phyloP scores from a whole-genome alignment of 1,140 invertebrate species.

The Triops longicaudatus region DNA sequence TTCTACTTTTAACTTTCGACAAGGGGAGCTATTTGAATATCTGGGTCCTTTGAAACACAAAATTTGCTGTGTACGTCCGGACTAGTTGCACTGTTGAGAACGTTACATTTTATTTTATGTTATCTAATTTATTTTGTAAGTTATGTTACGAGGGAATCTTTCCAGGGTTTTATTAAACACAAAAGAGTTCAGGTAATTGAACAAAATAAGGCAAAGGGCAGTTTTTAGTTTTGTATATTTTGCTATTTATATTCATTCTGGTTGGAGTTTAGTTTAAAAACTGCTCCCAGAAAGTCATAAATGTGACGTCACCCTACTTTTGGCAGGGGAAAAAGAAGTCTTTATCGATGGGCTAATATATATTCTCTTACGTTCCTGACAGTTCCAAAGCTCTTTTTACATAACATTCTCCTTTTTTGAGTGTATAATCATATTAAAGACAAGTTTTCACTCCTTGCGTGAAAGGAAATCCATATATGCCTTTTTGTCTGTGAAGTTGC shows the following conservation, averaged over 20 bases:
- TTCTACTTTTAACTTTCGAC: no score
- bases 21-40: no score
- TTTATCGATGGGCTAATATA: background rate
- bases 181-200: background rate
- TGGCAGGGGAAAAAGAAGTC: background rate
- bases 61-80: no score
- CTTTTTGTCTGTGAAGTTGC: slow-evolving; percentile 9
- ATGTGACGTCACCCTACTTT: slow-evolving; percentile 1
- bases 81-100: no score
- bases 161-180: background rate
- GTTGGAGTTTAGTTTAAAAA: background rate
- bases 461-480: slow-evolving; percentile 8
- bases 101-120: no score
- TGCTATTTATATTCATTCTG: background rate
- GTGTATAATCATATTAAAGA: no score
- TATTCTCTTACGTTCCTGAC: no score
- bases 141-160: background rate
- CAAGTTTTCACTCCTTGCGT: background rate
- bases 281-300: background rate
- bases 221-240: background rate
- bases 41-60: no score
- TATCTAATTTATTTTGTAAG: background rate
- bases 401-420: no score
- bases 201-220: background rate
- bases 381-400: no score